These are phyloP conservation scores for Cepphus grylle DNA, from an alignment of 2,113 vertebrate species.

Conservation along the genomic window DNA sequence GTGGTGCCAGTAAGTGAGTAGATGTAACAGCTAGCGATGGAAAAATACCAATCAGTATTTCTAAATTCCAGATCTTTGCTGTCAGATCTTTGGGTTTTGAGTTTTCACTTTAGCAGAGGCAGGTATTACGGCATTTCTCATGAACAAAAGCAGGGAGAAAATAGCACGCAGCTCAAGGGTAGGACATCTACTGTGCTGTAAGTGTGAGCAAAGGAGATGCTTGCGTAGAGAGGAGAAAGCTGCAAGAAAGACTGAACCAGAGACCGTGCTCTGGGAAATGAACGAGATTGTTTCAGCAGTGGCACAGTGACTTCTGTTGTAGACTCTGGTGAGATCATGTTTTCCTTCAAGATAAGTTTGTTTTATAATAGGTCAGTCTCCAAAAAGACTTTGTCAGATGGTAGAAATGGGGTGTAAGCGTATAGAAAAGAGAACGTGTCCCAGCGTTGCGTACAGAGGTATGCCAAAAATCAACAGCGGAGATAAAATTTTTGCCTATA, in stretches of 20 bases:
- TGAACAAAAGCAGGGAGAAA: background rate
- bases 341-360: background rate
- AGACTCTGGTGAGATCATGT: background rate
- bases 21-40: background rate
- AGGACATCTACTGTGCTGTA: background rate
- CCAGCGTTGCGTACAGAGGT: background rate
- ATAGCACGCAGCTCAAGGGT: rapidly evolving
- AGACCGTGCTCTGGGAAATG: background rate
- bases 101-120: background rate
- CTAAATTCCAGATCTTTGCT: background rate
- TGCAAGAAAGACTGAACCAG: background rate
- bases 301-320: background rate
- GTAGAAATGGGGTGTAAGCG: background rate
- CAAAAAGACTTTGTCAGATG: background rate
- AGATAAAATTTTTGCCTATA: background rate
- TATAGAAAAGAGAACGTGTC: rapidly evolving
- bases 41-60: background rate
- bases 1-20: background rate
- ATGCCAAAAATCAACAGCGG: background rate
- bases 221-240: background rate
- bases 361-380: background rate
- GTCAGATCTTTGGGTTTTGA: too few relatives aligned
- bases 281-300: background rate
- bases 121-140: background rate
- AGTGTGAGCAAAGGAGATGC: background rate